Conservation (phyloP, 2,797 vertebrate genomes). For the Gallinago nigripennis region DNA sequence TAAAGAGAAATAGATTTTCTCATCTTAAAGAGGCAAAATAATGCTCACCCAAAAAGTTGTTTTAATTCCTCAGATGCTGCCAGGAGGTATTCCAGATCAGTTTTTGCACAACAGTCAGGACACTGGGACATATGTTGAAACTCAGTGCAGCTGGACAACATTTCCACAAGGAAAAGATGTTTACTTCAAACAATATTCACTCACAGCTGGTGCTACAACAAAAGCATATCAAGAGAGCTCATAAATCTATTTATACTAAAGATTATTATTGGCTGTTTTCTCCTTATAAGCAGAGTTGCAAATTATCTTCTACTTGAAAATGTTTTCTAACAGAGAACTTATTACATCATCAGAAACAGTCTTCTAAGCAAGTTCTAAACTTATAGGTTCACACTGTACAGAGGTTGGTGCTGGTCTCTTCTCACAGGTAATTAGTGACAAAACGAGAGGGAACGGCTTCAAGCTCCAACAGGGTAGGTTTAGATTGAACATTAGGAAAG, state of each 20-base stretch:
- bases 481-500: too few relatives aligned
- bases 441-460: too few relatives aligned
- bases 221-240: background rate
- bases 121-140: background rate
- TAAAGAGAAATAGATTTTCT: background rate
- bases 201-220: background rate
- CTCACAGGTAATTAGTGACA: too few relatives aligned
- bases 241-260: background rate
- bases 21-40: background rate
- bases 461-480: too few relatives aligned
- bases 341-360: background rate
- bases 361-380: background rate
- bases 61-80: background rate
- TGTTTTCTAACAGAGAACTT: background rate
- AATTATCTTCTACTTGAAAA: background rate
- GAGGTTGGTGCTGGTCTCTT: too few relatives aligned
- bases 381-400: background rate
- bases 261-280: background rate
- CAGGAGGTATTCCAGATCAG: background rate
- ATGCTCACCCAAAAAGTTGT: background rate
- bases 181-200: background rate
- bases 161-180: background rate
- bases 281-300: background rate
- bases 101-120: conserved; percentile 10
- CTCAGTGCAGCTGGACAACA: background rate